A percentile compares a stretch with the other conserved stretches of the same genome.
Conservation (phyloP, 2,888 invertebrate genomes). For the Amiota communis region DNA sequence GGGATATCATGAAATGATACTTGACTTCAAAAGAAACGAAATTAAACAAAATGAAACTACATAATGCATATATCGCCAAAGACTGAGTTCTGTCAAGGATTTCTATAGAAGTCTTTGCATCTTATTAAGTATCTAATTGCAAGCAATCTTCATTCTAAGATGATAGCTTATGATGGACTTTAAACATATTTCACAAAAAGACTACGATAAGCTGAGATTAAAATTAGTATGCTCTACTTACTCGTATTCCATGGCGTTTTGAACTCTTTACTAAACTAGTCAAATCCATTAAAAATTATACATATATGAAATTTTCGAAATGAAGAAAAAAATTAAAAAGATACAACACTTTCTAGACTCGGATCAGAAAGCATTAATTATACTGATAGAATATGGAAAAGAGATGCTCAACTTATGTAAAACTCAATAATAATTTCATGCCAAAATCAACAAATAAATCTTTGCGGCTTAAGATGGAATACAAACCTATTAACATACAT, state of each 20-base stretch:
- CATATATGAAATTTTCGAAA: neutral
- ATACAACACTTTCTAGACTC: neutral
- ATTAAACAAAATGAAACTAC: neutral
- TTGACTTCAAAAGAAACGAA: neutral
- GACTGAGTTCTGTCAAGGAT: conserved; percentile 24
- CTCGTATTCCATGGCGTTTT: neutral
- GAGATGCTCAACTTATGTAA: too few species aligned
- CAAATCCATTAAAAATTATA: neutral
- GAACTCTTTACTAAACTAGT: neutral
- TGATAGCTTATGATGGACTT: too few species aligned
- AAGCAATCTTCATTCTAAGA: neutral
- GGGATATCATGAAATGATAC: conserved; percentile 63
- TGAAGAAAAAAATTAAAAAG: neutral
- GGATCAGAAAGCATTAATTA: neutral
- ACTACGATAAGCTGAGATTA: conserved; percentile 4
- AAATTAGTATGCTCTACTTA: neutral
- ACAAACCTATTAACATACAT: too few species aligned
- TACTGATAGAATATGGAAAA: neutral
- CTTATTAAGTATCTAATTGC: conserved; percentile 12
- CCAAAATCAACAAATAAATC: conserved; percentile 12
- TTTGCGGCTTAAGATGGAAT: too few species aligned
- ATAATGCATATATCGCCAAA: conserved; percentile 13
- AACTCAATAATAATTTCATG: neutral
- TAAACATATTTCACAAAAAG: neutral
- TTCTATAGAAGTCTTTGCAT: neutral